Percentiles rank a stretch among this genome's conserved stretches.
These are phyloP conservation scores for Adrianichthys oophorus DNA, from an alignment of 2,797 vertebrate genomes.

Conservation along the genomic window DNA sequence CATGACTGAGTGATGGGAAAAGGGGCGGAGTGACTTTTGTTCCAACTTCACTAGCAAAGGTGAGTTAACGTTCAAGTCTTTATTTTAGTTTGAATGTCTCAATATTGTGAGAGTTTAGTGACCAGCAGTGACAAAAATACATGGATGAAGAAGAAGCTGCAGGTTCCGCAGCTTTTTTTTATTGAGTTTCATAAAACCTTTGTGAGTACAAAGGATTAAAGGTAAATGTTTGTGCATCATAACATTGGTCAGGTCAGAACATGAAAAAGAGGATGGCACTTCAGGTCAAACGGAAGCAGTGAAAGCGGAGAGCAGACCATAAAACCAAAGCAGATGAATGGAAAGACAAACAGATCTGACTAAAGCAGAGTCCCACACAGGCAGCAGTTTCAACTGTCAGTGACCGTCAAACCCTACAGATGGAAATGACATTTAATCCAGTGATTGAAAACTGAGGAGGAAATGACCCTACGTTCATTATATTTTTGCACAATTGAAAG, in stretches of 20 bases:
- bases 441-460: background rate
- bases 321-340: conserved; percentile 5
- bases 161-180: background rate
- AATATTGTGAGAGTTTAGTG: conserved; percentile 1
- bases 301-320: conserved; percentile 24
- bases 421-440: conserved; percentile 6
- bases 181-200: background rate
- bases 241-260: conserved; percentile 3
- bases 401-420: conserved; percentile 1
- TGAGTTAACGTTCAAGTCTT: conserved; percentile 14
- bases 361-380: conserved; percentile 12
- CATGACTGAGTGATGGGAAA: conserved; percentile 19
- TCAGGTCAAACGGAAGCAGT: conserved; percentile 13
- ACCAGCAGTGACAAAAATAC: conserved; percentile 11
- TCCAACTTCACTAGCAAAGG: conserved; percentile 17
- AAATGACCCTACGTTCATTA: conserved; percentile 29
- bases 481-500: conserved; percentile 17
- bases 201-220: conserved; percentile 3
- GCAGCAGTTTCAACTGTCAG: conserved; percentile 8
- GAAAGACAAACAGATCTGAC: conserved; percentile 15
- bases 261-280: background rate
- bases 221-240: conserved; percentile 1
- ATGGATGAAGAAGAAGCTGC: conserved; percentile 24
- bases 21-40: conserved; percentile 20
- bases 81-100: conserved; percentile 17